phyloP scores from a whole-genome alignment of 2,888 invertebrate species.

The Drosophila sordidapex region DNA sequence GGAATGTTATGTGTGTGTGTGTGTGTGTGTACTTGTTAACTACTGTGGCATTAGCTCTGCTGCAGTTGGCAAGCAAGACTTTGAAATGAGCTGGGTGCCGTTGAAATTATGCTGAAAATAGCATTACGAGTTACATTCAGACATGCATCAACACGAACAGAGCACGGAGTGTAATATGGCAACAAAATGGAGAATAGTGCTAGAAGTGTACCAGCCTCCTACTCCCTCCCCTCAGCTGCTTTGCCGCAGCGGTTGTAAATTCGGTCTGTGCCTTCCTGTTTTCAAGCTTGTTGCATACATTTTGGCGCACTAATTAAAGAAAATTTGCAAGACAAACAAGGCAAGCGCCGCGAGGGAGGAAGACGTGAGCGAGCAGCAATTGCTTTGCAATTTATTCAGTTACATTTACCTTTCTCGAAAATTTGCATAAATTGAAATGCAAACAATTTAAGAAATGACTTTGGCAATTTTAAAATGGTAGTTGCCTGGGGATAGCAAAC shows the following conservation, averaged over 20 bases:
- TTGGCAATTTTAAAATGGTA: constrained; percentile 20
- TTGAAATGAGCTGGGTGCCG: constrained; percentile 41
- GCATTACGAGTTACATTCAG: constrained; percentile 32
- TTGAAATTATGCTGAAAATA: constrained; percentile 57
- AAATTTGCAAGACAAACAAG: constrained; percentile 62
- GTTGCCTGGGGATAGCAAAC: constrained; percentile 7
- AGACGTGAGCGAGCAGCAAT: constrained; percentile 1
- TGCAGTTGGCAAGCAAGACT: constrained; percentile 45
- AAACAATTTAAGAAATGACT: constrained; percentile 42
- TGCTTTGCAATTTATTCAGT: constrained; percentile 47
- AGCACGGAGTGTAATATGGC: constrained; percentile 4
- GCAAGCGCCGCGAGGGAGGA: background rate
- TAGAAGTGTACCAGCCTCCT: constrained; percentile 1
- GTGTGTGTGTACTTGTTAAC: constrained; percentile 27
- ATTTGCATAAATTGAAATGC: constrained; percentile 61
- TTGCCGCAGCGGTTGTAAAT: constrained; percentile 26
- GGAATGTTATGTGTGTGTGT: background rate
- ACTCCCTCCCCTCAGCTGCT: background rate
- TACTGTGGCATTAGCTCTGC: constrained; percentile 36
- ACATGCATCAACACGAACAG: constrained; percentile 5
- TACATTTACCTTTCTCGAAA: constrained; percentile 45
- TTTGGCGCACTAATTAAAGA: constrained; percentile 70
- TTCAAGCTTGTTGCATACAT: constrained; percentile 57
- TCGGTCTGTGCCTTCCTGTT: constrained; percentile 21
- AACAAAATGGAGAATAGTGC: background rate